Conservation (phyloP, 2,888 invertebrate species). For the Spodoptera littoralis region DNA sequence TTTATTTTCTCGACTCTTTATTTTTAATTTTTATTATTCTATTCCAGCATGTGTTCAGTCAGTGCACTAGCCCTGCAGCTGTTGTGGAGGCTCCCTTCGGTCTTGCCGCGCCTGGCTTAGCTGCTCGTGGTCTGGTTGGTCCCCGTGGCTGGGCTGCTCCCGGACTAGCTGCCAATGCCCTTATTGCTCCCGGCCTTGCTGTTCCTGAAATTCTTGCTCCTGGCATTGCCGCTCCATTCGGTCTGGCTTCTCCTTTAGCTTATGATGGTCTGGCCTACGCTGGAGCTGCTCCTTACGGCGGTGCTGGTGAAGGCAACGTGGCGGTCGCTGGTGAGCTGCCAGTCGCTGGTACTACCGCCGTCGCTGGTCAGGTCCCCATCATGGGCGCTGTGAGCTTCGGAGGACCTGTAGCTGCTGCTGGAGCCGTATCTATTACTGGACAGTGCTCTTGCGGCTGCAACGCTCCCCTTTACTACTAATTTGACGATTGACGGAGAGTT, state of each 20-base stretch:
- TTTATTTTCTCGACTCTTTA: not conserved
- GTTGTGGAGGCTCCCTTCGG: constrained; percentile 33
- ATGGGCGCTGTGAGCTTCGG: constrained; percentile 58
- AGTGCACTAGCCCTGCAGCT: constrained; percentile 36
- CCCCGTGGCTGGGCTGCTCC: constrained; percentile 21
- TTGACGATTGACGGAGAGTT: no score
- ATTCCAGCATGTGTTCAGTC: constrained; percentile 25
- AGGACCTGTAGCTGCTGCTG: constrained; percentile 57
- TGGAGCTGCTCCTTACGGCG: constrained; percentile 50
- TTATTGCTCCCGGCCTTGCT: constrained; percentile 1
- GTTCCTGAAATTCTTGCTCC: not conserved
- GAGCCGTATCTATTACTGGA: no score
- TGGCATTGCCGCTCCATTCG: not conserved
- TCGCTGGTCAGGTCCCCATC: constrained; percentile 64
- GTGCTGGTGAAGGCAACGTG: constrained; percentile 58
- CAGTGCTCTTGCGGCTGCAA: no score
- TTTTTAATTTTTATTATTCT: not conserved
- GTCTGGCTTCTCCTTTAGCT: not conserved
- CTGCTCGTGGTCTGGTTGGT: constrained; percentile 11
- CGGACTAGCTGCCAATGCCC: no score
- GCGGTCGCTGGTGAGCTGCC: constrained; percentile 60
- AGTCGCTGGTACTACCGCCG: constrained; percentile 58
- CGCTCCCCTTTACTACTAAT: no score
- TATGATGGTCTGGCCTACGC: constrained; percentile 1
- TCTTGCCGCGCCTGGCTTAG: constrained; percentile 3